phyloP scores from a whole-genome alignment of 2,888 invertebrate genomes.

The Caenorhabditis sp. region DNA sequence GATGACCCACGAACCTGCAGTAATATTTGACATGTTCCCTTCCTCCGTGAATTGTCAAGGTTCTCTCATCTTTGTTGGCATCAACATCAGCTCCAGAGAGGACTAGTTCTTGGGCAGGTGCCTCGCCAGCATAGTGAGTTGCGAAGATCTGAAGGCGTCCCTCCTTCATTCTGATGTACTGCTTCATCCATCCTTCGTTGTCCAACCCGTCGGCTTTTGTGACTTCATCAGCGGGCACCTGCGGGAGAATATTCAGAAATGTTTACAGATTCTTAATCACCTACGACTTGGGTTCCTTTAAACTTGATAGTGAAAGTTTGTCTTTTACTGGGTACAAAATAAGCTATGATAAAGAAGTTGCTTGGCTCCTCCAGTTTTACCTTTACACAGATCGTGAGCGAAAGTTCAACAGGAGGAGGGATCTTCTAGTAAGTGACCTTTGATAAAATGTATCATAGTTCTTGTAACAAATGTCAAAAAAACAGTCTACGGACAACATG shows the following conservation, averaged over 20 bases:
- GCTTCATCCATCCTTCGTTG: slow-evolving; percentile 86
- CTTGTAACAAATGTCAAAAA: too few species aligned
- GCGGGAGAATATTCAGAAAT: too few species aligned
- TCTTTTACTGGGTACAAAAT: slow-evolving; percentile 79
- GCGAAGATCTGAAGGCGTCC: slow-evolving; percentile 86
- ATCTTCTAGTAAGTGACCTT: too few species aligned
- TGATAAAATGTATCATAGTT: too few species aligned
- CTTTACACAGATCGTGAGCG: too few species aligned
- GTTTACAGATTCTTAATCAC: too few species aligned
- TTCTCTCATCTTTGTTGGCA: slow-evolving; percentile 80
- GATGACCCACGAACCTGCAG: slow-evolving; percentile 54
- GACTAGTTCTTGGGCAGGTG: slow-evolving; percentile 80
- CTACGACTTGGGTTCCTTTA: slow-evolving; percentile 67
- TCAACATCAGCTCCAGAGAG: slow-evolving; percentile 80
- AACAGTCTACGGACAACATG: too few species aligned
- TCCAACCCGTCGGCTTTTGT: slow-evolving; percentile 85
- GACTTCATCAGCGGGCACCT: slow-evolving; percentile 71
- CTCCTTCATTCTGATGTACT: slow-evolving; percentile 86
- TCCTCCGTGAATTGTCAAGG: slow-evolving; percentile 78
- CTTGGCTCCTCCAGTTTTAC: too few species aligned
- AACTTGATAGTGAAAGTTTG: slow-evolving; percentile 78
- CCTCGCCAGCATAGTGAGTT: slow-evolving; percentile 82
- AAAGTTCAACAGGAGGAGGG: too few species aligned
- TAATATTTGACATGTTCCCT: slow-evolving; percentile 72
- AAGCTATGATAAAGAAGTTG: too few species aligned